These are phyloP conservation scores for Tolmerus cingulatus DNA, from an alignment of 2,888 invertebrate genomes.

Conservation along the genomic window DNA sequence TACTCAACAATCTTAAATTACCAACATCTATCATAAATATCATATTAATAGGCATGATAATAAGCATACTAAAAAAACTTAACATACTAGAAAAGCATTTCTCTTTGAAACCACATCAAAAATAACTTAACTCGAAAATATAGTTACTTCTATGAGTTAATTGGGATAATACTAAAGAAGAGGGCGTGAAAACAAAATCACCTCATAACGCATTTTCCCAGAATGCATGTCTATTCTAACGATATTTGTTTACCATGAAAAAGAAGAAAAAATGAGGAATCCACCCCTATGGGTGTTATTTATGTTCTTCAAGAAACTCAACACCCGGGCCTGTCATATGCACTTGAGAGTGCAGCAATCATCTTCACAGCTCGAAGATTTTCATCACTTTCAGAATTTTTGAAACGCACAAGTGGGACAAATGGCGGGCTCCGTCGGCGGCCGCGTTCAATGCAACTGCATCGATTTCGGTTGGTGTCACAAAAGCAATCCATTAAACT, in stretches of 20 bases:
- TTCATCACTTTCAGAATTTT: not conserved
- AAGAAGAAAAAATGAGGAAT: not conserved
- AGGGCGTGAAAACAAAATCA: not conserved
- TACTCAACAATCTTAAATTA: too few species aligned
- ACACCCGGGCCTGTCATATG: not conserved
- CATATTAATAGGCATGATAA: too few species aligned
- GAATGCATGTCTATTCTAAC: not conserved
- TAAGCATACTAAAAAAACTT: too few species aligned
- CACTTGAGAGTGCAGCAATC: not conserved
- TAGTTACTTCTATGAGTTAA: not conserved
- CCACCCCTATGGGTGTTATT: not conserved
- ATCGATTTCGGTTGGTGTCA: not conserved
- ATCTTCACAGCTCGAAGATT: not conserved
- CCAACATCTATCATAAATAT: too few species aligned
- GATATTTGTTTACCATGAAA: not conserved
- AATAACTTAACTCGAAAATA: not conserved
- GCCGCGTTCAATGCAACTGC: not conserved
- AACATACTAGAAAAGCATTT: not conserved
- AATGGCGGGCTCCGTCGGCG: not conserved
- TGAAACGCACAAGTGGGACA: slow-evolving; percentile 5
- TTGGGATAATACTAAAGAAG: not conserved
- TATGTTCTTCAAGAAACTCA: not conserved
- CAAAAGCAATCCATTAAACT: slow-evolving; percentile 1
- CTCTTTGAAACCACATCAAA: not conserved
- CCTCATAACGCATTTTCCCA: not conserved